Percentiles rank a stretch among this genome's conserved stretches.
Evolutionary conservation across 2,113 vertebrate genomes (phyloP).

Genomic region (Plecotus auritus): DNA sequence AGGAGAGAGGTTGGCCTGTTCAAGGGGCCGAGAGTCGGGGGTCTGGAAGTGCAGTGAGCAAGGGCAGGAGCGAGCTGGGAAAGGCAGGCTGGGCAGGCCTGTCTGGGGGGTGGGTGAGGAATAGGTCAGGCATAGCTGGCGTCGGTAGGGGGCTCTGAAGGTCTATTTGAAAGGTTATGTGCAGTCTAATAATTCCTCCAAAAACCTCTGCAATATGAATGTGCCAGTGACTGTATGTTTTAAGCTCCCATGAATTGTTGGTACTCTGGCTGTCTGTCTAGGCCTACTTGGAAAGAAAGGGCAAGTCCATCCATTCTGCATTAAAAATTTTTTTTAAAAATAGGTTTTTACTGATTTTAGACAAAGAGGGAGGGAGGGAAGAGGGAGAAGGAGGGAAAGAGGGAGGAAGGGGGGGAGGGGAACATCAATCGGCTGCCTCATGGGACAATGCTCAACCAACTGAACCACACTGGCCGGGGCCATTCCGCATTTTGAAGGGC

Average conservation of each 20-base stretch:
- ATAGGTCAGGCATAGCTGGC: neutral
- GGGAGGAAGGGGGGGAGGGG: too few species aligned
- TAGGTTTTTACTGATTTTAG: too few species aligned
- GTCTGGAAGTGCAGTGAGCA: neutral
- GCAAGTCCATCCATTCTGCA: neutral
- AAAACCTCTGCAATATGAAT: neutral
- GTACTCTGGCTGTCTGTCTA: neutral
- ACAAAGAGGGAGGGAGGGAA: too few species aligned
- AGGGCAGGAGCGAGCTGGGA: neutral
- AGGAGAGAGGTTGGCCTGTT: neutral
- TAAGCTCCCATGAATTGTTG: too few species aligned
- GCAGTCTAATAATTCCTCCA: neutral
- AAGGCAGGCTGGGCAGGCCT: neutral
- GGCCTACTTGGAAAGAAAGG: neutral
- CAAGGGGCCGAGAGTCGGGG: neutral
- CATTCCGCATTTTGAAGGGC: neutral
- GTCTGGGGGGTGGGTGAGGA: neutral
- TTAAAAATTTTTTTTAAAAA: too few species aligned
- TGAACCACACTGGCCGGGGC: too few species aligned
- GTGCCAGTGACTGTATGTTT: neutral
- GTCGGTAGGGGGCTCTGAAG: neutral
- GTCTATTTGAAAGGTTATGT: neutral
- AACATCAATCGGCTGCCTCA: too few species aligned
- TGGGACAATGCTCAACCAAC: too few species aligned
- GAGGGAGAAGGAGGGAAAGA: too few species aligned